Base-by-base conservation (phyloP, 2,888 invertebrate genomes). In the Ophion ventricosus region DNA sequence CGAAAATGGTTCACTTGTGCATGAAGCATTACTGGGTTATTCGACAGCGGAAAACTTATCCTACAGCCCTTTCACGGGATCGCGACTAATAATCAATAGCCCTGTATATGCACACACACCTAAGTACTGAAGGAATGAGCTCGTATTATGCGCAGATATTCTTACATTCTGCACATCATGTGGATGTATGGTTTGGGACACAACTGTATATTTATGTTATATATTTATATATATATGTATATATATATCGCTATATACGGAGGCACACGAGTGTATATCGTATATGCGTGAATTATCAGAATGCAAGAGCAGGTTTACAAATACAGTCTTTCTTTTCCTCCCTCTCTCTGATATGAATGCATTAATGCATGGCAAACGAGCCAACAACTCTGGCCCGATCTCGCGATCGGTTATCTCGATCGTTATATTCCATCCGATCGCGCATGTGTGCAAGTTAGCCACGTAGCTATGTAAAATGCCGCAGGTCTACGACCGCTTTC, bases 321-420 rank as follows among this genome's bases (percentile, higher is more conserved):
- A 54, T n/a, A 64, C 75, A 59, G 69, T 59, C 1, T 43, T 43
- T 43, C 43, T 43, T 14, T 43, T 5, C 11, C 23, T 67, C 23
- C 23, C 49, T 43, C 29, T 67, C 49, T 64, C 92, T 91, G 93
- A 92, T 93, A 92, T 91, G 90, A 92, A 93, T 91, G 93, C 92
- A 93, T 90, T 90, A 92, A 88, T 91, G 92, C 91, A 91, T 92
- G 89, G 89, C 90, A 91, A 92, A 91, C 90, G 90, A 88, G 87
- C 87, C 88, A 85, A 84, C 86, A 84, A 85, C 87, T 83, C 72
- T 59, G 76, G 87, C 87, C 35, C 78, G 82, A 85, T 86, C 86
- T 82, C 74, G 66, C 64, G 79, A 72, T 72, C 72, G 64, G 80
- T 83, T 80, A 78, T 92, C 91, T 93, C 89, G 92, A 93, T 92